Conservation (phyloP, 2,113 vertebrate species). For the Malurus alboscapulatus region DNA sequence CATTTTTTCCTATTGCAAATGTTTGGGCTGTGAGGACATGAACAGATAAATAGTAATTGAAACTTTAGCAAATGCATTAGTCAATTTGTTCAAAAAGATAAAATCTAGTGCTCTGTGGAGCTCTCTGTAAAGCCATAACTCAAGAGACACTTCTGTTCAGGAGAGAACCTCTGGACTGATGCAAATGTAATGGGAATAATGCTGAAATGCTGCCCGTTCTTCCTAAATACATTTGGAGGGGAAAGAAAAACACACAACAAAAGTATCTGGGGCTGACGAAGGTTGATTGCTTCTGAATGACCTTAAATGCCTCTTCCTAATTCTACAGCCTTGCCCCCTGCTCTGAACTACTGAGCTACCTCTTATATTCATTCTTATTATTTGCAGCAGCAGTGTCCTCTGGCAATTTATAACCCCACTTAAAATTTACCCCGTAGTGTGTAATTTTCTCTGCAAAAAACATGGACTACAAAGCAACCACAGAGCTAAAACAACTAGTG, state of each 20-base stretch:
- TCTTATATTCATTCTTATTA: conserved; percentile 40
- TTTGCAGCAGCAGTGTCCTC: conserved; percentile 41
- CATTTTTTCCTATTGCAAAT: background rate
- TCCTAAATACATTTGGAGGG: background rate
- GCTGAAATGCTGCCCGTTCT: background rate
- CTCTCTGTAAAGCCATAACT: fast-evolving
- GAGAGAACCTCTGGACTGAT: background rate
- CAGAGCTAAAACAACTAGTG: conserved; percentile 16
- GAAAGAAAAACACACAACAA: background rate
- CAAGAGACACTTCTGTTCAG: background rate
- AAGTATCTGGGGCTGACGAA: background rate
- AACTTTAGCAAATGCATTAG: background rate
- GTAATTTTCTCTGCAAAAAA: conserved; percentile 61
- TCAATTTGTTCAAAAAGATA: background rate
- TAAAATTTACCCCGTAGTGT: conserved; percentile 55
- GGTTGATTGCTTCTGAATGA: conserved; percentile 12
- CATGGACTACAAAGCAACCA: conserved; percentile 52
- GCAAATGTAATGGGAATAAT: background rate
- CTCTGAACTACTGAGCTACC: background rate
- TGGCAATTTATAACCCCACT: conserved; percentile 42
- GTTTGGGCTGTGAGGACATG: background rate
- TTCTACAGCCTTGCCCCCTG: conserved; percentile 12
- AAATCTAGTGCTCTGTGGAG: background rate
- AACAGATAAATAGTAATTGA: background rate
- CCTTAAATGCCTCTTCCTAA: conserved; percentile 35